phyloP scores from a whole-genome alignment of 2,888 invertebrate species.

The Xanthorhoe spadicearia region DNA sequence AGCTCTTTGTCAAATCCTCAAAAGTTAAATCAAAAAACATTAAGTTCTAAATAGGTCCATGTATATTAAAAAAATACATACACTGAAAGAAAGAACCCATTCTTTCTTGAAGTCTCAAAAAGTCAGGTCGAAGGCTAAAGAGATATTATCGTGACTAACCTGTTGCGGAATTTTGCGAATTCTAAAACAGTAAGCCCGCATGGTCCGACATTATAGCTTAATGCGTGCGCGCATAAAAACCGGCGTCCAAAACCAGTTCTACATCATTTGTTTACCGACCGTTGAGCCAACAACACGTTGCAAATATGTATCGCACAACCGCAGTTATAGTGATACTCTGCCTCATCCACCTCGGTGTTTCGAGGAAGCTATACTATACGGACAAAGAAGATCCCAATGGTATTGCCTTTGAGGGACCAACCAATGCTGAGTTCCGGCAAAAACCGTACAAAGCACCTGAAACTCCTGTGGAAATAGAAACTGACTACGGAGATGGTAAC shows the following conservation, averaged over 20 bases:
- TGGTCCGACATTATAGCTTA: slow-evolving; percentile 5
- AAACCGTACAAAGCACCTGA: slow-evolving; percentile 28
- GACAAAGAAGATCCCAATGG: slow-evolving; percentile 54
- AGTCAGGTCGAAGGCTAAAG: slow-evolving; percentile 6
- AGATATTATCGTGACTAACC: slow-evolving; percentile 30
- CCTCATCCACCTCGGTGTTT: slow-evolving; percentile 35
- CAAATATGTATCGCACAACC: slow-evolving; percentile 29
- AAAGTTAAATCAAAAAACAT: too few species aligned
- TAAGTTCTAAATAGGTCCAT: too few species aligned
- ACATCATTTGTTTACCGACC: slow-evolving; percentile 39
- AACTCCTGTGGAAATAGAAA: slow-evolving; percentile 47
- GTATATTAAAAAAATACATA: too few species aligned
- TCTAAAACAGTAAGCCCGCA: slow-evolving; percentile 23
- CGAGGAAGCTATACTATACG: slow-evolving; percentile 52
- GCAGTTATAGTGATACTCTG: slow-evolving; percentile 30
- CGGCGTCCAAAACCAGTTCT: slow-evolving; percentile 33
- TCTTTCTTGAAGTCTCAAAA: too few species aligned
- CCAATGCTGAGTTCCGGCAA: slow-evolving; percentile 56
- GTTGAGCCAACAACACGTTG: slow-evolving; percentile 28
- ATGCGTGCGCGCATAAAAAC: slow-evolving; percentile 32
- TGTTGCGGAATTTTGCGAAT: slow-evolving; percentile 28
- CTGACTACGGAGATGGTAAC: slow-evolving; percentile 43
- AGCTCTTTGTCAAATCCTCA: too few species aligned
- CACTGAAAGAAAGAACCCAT: too few species aligned
- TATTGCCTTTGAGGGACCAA: slow-evolving; percentile 67